Base-by-base conservation (phyloP, 2,888 invertebrate species). In the Myathropa florea region DNA sequence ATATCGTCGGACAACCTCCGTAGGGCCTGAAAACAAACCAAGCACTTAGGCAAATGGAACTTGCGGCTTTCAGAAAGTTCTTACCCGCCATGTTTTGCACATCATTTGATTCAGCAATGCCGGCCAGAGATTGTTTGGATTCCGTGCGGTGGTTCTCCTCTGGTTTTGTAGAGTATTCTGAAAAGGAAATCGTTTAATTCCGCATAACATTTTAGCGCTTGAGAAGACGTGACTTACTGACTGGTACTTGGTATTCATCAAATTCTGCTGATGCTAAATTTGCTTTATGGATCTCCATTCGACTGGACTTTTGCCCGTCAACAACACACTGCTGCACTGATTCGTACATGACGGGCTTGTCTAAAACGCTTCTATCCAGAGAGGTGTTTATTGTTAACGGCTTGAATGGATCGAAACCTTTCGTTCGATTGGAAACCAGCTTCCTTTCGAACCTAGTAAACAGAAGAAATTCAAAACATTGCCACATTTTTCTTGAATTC, bases 221-320 rank as follows among this genome's bases (percentile, higher is more conserved):
- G 9, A 0, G 21, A 26, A 6, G 12, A 24, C 3, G 24, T 55
- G 10, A 90, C 90, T 90, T 78, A 91, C 92, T 92, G 83, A 80
- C 90, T 33, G 89, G 83, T 63, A 89, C 76, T 23, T 89, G 80
- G 81, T 85, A 85, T 57, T 91, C 91, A 88, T 91, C 91, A 79
- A 91, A 90, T 63, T 91, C 90, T 33, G 83, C 83, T 53, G 90
- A 90, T 33, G 92, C 92, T 75, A 92, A 85, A 75, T 90, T 91
- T 24, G 92, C 92, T 89, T 92, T 92, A 84, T 92, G 91, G 81
- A 92, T 88, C 80, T 92, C 92, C 92, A 92, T 92, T 64, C 92
- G 90, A 78, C 91, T 92, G 77, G 87, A 89, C 30, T 88, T 89
- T 76, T 91, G 91, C 0, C 92, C 92, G 77, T 92, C 92, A 23